A percentile compares a stretch with the other conserved stretches of the same genome.
These are phyloP conservation scores for Petrocephalus microphthalmus DNA, from an alignment of 2,113 vertebrate genomes.

Conservation along the genomic window DNA sequence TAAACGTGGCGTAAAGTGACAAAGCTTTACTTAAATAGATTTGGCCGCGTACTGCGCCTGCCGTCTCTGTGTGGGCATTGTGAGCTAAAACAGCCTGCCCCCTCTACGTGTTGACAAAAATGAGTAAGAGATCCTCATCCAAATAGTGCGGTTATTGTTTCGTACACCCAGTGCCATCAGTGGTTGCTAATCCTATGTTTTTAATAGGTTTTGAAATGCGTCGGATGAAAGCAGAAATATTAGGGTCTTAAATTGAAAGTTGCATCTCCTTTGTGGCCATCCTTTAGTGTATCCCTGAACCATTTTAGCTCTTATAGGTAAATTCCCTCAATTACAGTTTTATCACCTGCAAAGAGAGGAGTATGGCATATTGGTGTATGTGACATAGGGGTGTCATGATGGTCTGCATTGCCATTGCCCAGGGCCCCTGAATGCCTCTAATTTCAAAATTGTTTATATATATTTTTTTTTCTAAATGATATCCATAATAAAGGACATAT, in stretches of 20 bases:
- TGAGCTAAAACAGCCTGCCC: neutral
- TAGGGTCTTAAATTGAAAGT: neutral
- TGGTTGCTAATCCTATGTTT: neutral
- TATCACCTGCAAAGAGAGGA: neutral
- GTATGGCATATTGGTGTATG: neutral
- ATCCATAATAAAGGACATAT: neutral
- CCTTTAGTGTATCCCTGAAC: neutral
- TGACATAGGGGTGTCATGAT: neutral
- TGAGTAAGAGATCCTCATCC: neutral
- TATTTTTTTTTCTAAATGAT: neutral
- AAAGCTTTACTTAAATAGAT: constrained; percentile 2
- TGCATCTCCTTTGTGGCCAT: neutral
- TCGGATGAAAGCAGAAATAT: neutral
- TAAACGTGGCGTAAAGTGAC: neutral
- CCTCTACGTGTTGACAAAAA: neutral
- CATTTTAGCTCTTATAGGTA: neutral
- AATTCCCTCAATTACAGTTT: neutral
- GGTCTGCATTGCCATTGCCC: neutral
- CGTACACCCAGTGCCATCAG: neutral
- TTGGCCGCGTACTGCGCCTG: neutral
- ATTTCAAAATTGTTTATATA: neutral
- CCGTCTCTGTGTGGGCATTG: neutral
- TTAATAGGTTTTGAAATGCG: neutral
- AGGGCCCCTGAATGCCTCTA: neutral
- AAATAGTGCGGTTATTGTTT: neutral